Conservation (phyloP, 2,113 vertebrate species). For the Danio rerio region DNA sequence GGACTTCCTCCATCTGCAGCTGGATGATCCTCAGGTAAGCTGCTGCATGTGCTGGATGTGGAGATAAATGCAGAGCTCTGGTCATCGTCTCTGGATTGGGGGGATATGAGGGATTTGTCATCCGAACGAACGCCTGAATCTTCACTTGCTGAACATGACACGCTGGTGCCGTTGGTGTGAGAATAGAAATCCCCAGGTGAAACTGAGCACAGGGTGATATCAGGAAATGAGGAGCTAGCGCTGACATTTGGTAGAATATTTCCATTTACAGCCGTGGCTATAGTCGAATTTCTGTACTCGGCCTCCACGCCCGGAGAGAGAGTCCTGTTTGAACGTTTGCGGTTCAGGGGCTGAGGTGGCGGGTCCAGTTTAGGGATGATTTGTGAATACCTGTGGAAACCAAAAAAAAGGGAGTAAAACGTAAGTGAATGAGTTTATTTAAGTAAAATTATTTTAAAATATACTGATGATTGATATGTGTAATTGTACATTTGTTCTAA, state of each 20-base stretch:
- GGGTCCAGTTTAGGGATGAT: conserved; percentile 84
- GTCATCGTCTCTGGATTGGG: conserved; percentile 68
- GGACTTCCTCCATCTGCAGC: conserved; percentile 23
- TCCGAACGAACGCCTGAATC: conserved; percentile 72
- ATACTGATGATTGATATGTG: neutral
- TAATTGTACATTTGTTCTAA: neutral
- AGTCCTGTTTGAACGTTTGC: conserved; percentile 81
- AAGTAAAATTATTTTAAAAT: neutral
- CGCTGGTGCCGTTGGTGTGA: conserved; percentile 68
- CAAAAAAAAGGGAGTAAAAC: conserved; percentile 15
- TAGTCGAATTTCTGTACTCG: conserved; percentile 47
- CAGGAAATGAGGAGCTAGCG: conserved; percentile 74
- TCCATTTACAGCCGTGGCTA: conserved; percentile 9
- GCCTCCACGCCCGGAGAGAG: conserved; percentile 73
- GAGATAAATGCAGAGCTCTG: conserved; percentile 64
- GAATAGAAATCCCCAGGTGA: conserved; percentile 75
- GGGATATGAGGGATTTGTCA: conserved; percentile 66
- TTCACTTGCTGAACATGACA: conserved; percentile 75
- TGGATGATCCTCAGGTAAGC: conserved; percentile 65
- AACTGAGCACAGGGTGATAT: conserved; percentile 74
- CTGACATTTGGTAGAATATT: conserved; percentile 59
- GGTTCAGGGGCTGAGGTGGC: conserved; percentile 74
- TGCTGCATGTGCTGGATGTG: conserved; percentile 68
- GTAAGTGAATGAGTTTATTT: neutral
- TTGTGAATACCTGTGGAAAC: conserved; percentile 70